Evolutionary conservation across 2,797 vertebrate genomes (phyloP), one percentile per base, ranked within the genome.

Genomic region (Caiman crocodilus): DNA sequence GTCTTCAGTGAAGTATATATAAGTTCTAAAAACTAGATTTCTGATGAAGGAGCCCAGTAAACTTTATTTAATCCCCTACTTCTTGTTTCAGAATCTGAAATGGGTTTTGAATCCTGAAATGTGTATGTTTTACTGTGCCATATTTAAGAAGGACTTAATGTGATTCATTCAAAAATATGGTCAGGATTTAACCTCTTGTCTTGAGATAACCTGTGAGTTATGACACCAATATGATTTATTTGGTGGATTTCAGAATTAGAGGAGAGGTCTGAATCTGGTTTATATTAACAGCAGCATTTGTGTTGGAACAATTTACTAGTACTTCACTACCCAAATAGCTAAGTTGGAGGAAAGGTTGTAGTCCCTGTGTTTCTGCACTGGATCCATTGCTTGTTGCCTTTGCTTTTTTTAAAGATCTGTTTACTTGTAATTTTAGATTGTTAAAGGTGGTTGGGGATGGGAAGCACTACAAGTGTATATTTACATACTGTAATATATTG

Each of bases 401-500:
- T 88, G 61, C 55, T 84, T 88, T 91, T 91, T 87, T 77, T 88
- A 30, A 55, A n/a, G 50, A 85, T 67, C 73, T 82, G n/a, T 90
- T 87, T 83, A 63, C 26, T 17, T 90, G 50, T 91, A 71, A 57
- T 85, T 67, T 89, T 90, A 82, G 69, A 71, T 92, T 85, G 84
- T 88, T 81, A 88, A 92, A 92, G 84, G 61, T 56, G 89, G 59
- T 85, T 86, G 26, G 61, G 26, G 23, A 26, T 73, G 15, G 28
- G n/a, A 20, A n/a, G 20, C 13, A n/a, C 65, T 79, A 79, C 88
- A 91, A 94, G 88, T 84, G 71, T 91, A 55, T 0, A 3, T 75
- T 77, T 93, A 15, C 87, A 64, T 79, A 84, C 79, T 56, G 60
- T 90, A 89, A 69, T 89, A 90, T 91, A 78, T 87, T 95, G 57